A percentile compares a stretch with the other conserved stretches of the same genome.
These are phyloP conservation scores for Psettodes erumei DNA, from an alignment of 2,113 vertebrate species.

Conservation along the genomic window DNA sequence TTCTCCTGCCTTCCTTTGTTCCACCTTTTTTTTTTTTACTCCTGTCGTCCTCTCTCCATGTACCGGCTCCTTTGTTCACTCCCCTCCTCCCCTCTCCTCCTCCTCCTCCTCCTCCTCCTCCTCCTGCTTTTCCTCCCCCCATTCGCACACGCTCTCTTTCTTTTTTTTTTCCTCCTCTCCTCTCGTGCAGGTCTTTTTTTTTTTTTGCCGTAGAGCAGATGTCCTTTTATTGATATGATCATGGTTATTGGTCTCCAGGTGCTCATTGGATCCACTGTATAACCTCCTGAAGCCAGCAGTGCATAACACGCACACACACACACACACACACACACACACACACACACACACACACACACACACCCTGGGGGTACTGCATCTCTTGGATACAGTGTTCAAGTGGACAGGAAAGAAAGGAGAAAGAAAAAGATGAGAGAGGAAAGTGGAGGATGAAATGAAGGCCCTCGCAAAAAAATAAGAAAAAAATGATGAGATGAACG, in stretches of 20 bases:
- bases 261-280: constrained; percentile 56
- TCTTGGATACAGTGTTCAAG: constrained; percentile 15
- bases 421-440: neutral
- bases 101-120: neutral
- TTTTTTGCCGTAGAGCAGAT: constrained; percentile 61
- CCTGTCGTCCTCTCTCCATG: neutral
- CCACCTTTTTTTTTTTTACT: neutral
- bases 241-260: constrained; percentile 77
- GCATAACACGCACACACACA: constrained; percentile 29
- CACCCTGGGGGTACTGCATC: constrained; percentile 34
- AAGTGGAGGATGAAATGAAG: constrained; percentile 10
- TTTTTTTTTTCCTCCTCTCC: neutral
- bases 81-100: neutral
- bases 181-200: neutral
- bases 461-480: neutral
- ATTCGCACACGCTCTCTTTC: neutral
- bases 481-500: neutral
- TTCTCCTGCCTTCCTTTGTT: constrained; percentile 9
- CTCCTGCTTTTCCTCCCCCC: constrained; percentile 13
- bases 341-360: constrained; percentile 36
- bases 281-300: constrained; percentile 38
- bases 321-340: constrained; percentile 28
- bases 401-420: neutral
- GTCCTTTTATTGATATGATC: constrained; percentile 78
- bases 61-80: constrained; percentile 39